Conservation (phyloP, 2,113 vertebrate species). For the Raja brachyura region DNA sequence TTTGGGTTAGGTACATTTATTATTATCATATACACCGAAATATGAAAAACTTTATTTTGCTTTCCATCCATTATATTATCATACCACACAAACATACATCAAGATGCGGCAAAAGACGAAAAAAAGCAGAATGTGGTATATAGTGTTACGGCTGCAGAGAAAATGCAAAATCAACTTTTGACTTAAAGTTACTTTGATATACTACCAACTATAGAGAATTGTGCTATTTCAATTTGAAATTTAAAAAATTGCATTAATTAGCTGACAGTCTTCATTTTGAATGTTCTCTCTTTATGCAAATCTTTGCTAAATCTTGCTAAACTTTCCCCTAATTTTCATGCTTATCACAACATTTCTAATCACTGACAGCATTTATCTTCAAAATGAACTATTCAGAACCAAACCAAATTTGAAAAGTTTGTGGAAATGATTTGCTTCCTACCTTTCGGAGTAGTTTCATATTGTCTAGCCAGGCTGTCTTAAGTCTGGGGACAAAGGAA, state of each 20-base stretch:
- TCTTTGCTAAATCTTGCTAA: neutral
- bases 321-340: neutral
- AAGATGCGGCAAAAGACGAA: too few relatives aligned
- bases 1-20: too few relatives aligned
- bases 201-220: neutral
- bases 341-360: too few relatives aligned
- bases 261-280: neutral
- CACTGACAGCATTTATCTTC: too few relatives aligned
- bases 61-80: too few relatives aligned
- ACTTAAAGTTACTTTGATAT: neutral
- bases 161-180: neutral
- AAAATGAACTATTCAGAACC: neutral
- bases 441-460: slow-evolving; percentile 82
- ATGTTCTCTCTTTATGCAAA: neutral
- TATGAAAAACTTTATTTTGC: too few relatives aligned
- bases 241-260: neutral
- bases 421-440: neutral
- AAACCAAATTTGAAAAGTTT: neutral
- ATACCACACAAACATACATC: too few relatives aligned
- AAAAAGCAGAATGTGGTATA: too few relatives aligned
- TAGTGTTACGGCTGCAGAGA: too few relatives aligned
- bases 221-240: too few relatives aligned
- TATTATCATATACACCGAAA: too few relatives aligned
- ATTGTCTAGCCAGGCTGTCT: slow-evolving; percentile 79
- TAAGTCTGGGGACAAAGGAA: slow-evolving; percentile 74